These are phyloP conservation scores for Chloropsis hardwickii DNA, from an alignment of 2,113 vertebrate genomes.

Conservation along the genomic window DNA sequence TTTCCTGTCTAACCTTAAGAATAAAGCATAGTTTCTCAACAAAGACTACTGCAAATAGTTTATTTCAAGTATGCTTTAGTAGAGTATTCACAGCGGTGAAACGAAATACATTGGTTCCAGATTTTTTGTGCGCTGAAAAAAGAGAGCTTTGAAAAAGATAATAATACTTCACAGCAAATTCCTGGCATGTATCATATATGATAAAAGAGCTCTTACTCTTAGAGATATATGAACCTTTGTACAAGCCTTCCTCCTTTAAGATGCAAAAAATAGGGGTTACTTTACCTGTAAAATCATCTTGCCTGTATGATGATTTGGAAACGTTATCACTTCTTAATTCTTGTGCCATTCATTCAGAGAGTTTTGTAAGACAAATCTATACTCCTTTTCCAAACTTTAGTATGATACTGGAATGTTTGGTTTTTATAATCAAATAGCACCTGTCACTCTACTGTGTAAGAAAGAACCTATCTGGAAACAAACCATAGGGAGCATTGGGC, in stretches of 20 bases:
- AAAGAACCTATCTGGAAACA: conserved; percentile 2
- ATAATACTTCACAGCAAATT: not conserved
- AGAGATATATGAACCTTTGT: not conserved
- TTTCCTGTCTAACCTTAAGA: not conserved
- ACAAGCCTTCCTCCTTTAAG: not conserved
- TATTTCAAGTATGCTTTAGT: not conserved
- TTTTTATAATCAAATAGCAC: not conserved
- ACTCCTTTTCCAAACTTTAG: not conserved
- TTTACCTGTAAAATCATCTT: not conserved
- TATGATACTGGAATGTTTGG: not conserved
- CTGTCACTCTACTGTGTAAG: not conserved
- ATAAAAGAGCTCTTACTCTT: not conserved
- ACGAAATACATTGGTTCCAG: not conserved
- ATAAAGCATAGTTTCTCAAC: not conserved
- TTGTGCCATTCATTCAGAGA: not conserved
- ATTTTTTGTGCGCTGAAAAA: not conserved
- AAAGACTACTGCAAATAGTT: not conserved
- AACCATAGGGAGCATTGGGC: not conserved
- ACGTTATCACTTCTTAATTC: not conserved
- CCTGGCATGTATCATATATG: not conserved
- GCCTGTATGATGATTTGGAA: not conserved
- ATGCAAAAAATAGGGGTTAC: not conserved
- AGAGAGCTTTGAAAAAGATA: not conserved
- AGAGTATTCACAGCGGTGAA: not conserved
- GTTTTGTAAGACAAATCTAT: not conserved